Percentiles rank a stretch among this genome's conserved stretches.
These are phyloP conservation scores for Drosophila serrata DNA, from an alignment of 1,140 invertebrate genomes.

Conservation along the genomic window DNA sequence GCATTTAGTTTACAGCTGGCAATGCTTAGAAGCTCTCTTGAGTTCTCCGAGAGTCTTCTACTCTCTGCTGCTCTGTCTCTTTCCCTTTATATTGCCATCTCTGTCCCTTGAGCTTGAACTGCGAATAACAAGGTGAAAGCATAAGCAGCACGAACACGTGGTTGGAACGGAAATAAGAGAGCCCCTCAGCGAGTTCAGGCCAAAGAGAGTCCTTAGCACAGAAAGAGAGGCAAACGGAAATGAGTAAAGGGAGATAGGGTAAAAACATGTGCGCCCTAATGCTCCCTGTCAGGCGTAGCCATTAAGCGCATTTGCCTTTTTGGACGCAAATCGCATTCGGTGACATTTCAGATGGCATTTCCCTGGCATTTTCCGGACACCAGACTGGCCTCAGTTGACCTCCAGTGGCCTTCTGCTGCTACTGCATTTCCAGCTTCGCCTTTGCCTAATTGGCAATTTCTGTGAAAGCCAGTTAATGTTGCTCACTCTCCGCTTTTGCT, in stretches of 20 bases:
- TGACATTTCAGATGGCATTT: slow-evolving; percentile 34
- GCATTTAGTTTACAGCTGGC: slow-evolving; percentile 4
- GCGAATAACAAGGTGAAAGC: slow-evolving; percentile 70
- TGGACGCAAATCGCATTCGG: slow-evolving; percentile 28
- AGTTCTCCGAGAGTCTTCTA: no score
- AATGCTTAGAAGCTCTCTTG: slow-evolving; percentile 12
- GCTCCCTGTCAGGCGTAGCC: background rate
- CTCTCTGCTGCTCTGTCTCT: slow-evolving; percentile 7
- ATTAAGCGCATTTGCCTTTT: slow-evolving; percentile 27
- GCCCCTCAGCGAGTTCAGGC: background rate
- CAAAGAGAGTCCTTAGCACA: slow-evolving; percentile 23
- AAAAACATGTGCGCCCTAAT: slow-evolving; percentile 35
- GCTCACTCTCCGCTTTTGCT: slow-evolving; percentile 19
- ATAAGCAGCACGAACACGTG: slow-evolving; percentile 70
- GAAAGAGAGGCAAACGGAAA: background rate
- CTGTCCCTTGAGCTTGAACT: slow-evolving; percentile 34
- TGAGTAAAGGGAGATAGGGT: slow-evolving; percentile 1
- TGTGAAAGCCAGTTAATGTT: slow-evolving; percentile 33
- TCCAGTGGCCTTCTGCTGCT: slow-evolving; percentile 32
- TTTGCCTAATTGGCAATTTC: slow-evolving; percentile 49
- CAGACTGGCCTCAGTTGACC: slow-evolving; percentile 36
- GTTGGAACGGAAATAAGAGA: slow-evolving; percentile 30
- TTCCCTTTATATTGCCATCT: background rate
- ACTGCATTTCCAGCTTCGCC: slow-evolving; percentile 30
- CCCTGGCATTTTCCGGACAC: slow-evolving; percentile 13